phyloP scores from a whole-genome alignment of 2,888 invertebrate species.

The Cephus sareptanus region DNA sequence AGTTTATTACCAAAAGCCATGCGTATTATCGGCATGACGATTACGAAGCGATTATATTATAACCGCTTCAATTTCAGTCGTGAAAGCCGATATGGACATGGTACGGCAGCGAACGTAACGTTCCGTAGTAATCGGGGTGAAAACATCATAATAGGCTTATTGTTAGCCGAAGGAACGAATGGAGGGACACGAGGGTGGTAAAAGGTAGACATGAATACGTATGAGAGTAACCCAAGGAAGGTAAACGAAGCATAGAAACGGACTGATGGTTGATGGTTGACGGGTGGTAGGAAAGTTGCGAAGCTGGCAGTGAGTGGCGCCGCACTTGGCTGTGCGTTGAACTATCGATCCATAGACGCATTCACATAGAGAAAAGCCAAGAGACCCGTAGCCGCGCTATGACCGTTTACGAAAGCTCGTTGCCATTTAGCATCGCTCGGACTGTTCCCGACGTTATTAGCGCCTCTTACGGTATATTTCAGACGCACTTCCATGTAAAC shows the following conservation, averaged over 20 bases:
- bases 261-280: neutral
- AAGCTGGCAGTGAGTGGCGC: slow-evolving; percentile 38
- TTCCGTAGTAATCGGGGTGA: slow-evolving; percentile 19
- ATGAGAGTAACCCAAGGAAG: neutral
- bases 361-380: neutral
- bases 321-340: slow-evolving; percentile 60
- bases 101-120: neutral
- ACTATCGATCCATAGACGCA: slow-evolving; percentile 54
- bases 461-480: neutral
- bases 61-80: neutral
- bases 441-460: neutral
- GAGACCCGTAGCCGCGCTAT: neutral
- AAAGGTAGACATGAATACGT: slow-evolving; percentile 6
- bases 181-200: neutral
- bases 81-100: neutral
- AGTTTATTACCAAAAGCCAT: neutral
- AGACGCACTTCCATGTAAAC: neutral
- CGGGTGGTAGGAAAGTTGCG: neutral
- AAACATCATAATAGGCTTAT: slow-evolving; percentile 26
- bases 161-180: slow-evolving; percentile 13
- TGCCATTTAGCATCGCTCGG: neutral
- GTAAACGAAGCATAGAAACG: neutral
- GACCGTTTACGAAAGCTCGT: neutral
- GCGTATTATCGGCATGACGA: neutral
- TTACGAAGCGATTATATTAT: neutral